These are phyloP conservation scores for Sminthurinus aureus DNA, from an alignment of 2,888 invertebrate species.

Conservation along the genomic window DNA sequence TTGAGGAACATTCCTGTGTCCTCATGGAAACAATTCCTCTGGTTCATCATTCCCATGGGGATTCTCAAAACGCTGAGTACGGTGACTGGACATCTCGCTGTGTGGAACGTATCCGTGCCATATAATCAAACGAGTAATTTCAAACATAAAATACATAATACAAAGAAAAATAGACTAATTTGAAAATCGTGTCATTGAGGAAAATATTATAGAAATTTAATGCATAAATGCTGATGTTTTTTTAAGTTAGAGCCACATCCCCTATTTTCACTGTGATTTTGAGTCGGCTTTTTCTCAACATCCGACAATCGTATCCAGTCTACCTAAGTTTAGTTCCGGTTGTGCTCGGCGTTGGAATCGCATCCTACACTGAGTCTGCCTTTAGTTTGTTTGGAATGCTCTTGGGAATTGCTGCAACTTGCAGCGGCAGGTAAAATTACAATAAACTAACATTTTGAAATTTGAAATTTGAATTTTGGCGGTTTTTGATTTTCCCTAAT, in stretches of 20 bases:
- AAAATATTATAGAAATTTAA: background rate
- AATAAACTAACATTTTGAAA: no score
- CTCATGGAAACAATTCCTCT: background rate
- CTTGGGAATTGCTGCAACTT: slow-evolving; percentile 86
- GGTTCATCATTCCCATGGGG: slow-evolving; percentile 8
- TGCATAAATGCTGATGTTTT: slow-evolving; percentile 35
- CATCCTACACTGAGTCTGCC: slow-evolving; percentile 90
- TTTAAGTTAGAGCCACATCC: slow-evolving; percentile 96
- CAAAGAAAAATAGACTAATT: background rate
- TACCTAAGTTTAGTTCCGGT: slow-evolving; percentile 88
- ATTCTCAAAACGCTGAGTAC: background rate
- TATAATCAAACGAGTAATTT: slow-evolving; percentile 75
- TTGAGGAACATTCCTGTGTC: background rate
- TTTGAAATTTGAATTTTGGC: no score
- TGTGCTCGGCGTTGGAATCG: slow-evolving; percentile 87
- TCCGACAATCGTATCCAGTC: slow-evolving; percentile 69
- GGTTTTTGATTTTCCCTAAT: no score
- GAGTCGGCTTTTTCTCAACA: slow-evolving; percentile 69
- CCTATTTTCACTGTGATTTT: slow-evolving; percentile 93
- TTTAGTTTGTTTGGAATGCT: slow-evolving; percentile 86
- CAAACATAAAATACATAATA: background rate
- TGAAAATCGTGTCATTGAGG: background rate
- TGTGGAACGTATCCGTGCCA: slow-evolving; percentile 96
- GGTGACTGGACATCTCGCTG: slow-evolving; percentile 60
- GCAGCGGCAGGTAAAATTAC: no score